Evolutionary conservation across 2,888 invertebrate genomes (phyloP), one percentile per base, ranked within the genome.

Genomic region (Rhagonycha fulva): DNA sequence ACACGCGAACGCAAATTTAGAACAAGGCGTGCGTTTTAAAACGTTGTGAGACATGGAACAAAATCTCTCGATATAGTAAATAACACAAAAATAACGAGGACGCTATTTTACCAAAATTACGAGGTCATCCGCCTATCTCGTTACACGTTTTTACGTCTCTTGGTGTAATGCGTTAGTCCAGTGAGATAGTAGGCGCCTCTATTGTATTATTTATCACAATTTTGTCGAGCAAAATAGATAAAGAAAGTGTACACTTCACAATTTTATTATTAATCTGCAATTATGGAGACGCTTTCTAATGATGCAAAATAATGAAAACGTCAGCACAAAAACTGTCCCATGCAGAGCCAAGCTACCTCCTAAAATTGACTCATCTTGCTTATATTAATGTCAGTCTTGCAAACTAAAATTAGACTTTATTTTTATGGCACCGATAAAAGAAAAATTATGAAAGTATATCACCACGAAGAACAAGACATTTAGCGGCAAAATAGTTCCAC

Each of bases 221-320:
- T 71, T 71, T 71, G 19, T 71, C 32, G 71, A 71, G 71, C 71
- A 62, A 70, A 30, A 24, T 32, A 71, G 71, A 71, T 71, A 70
- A 70, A 69, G 69, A 69, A 69, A 70, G 70, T 62, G 70, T 28
- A 28, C 62, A 70, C 70, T 70, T 12, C 28, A 62, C 70, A 62
- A 62, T 70, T 62, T 47, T 47, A 47, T 47, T 47, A 47, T 47
- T 47, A 47, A 47, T 47, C 47, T n/a, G 47, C 12, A 47, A 47
- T 47, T 47, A 47, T n/a, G 47, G n/a, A 47, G 47, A 47, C 7
- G 47, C 47, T 47, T 47, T 47, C 47, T 47, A 47, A 47, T 47
- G 47, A 12, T 47, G 47, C 47, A 47, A 47, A 47, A 47, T 47
- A 47, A 47, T 47, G 47, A 47, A 47, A 47, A 47, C 47, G n/a